Evolutionary conservation across 2,797 vertebrate species (phyloP).

Genomic region (Merluccius polli): DNA sequence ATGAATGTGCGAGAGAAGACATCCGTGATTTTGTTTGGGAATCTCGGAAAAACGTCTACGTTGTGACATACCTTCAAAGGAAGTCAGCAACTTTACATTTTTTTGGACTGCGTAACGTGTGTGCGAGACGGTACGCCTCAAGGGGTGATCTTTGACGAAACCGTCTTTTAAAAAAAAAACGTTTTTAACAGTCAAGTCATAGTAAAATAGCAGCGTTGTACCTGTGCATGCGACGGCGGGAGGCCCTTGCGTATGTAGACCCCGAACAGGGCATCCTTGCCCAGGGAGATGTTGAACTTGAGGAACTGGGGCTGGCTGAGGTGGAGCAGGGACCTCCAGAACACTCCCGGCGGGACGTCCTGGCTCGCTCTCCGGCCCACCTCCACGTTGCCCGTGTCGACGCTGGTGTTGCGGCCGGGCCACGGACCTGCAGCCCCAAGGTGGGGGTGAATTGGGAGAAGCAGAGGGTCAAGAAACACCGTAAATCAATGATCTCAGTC

Average conservation of each 20-base stretch:
- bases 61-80: too few species aligned
- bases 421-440: slow-evolving; percentile 75
- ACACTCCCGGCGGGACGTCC: slow-evolving; percentile 89
- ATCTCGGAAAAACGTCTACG: too few species aligned
- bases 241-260: slow-evolving; percentile 97
- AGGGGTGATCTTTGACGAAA: too few species aligned
- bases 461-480: slow-evolving; percentile 39
- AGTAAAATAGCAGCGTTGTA: slow-evolving; percentile 36
- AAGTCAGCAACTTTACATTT: too few species aligned
- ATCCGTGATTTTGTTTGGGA: too few species aligned
- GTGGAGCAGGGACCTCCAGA: slow-evolving; percentile 95
- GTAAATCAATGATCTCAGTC: not conserved
- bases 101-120: too few species aligned
- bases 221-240: slow-evolving; percentile 98
- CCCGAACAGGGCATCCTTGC: slow-evolving; percentile 93
- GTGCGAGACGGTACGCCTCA: too few species aligned
- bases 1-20: too few species aligned
- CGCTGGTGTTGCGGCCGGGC: slow-evolving; percentile 89
- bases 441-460: slow-evolving; percentile 57
- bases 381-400: slow-evolving; percentile 90
- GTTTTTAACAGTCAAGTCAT: too few species aligned
- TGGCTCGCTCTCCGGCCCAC: slow-evolving; percentile 89
- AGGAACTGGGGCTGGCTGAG: slow-evolving; percentile 96
- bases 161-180: too few species aligned
- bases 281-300: slow-evolving; percentile 99